phyloP scores from a whole-genome alignment of 2,888 invertebrate genomes.

The Callyntrura sp. region DNA sequence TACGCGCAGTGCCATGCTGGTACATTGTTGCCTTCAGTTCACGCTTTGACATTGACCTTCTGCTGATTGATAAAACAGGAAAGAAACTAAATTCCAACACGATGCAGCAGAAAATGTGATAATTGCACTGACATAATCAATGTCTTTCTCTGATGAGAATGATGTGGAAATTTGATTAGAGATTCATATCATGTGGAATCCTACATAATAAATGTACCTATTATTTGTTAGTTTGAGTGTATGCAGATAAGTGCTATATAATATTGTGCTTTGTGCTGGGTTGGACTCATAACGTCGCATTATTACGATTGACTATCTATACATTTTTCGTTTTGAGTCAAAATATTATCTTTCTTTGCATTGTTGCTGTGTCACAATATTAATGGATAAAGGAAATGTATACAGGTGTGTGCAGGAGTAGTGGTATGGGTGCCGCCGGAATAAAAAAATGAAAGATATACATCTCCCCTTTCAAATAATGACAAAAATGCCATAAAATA shows the following conservation, averaged over 20 bases:
- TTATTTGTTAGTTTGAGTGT: neutral
- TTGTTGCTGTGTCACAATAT: slow-evolving; percentile 69
- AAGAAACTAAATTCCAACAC: slow-evolving; percentile 18
- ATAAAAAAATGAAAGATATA: slow-evolving; percentile 34
- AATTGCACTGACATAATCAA: slow-evolving; percentile 25
- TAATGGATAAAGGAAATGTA: slow-evolving; percentile 56
- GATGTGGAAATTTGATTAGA: neutral
- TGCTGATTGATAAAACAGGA: neutral
- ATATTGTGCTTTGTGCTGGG: neutral
- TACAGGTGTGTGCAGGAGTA: neutral
- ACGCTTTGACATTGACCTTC: slow-evolving; percentile 43
- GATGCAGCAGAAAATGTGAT: neutral
- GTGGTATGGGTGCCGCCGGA: slow-evolving; percentile 37
- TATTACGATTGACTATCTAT: neutral
- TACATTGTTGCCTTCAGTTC: neutral
- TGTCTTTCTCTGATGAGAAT: neutral
- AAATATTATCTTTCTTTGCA: slow-evolving; percentile 3
- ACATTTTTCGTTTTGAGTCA: slow-evolving; percentile 2
- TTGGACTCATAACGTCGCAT: neutral
- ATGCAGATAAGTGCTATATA: neutral
- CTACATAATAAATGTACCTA: neutral
- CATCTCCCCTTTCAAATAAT: slow-evolving; percentile 43
- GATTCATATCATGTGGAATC: neutral
- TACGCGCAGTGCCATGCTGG: neutral
- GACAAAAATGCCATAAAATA: slow-evolving; percentile 49